Conservation (phyloP, 1,140 invertebrate species). For the Heliothis virescens region DNA sequence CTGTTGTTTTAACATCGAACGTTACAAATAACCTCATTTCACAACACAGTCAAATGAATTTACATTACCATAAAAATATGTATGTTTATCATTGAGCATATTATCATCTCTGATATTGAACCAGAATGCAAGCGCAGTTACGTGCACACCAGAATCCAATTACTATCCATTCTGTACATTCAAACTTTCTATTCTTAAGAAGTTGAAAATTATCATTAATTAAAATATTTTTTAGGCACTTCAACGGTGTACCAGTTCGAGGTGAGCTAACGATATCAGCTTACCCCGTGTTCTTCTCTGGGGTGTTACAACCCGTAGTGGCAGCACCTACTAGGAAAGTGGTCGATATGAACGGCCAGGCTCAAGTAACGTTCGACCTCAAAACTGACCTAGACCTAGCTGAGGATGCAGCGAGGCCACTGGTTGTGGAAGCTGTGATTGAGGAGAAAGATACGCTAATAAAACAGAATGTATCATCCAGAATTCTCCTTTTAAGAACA, state of each 20-base stretch:
- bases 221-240: slow-evolving; percentile 72
- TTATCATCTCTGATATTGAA: neutral
- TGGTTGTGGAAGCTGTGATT: slow-evolving; percentile 92
- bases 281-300: slow-evolving; percentile 92
- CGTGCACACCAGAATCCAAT: slow-evolving; percentile 11
- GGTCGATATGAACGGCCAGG: slow-evolving; percentile 92
- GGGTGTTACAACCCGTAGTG: slow-evolving; percentile 92
- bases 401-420: slow-evolving; percentile 91
- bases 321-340: slow-evolving; percentile 91
- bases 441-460: slow-evolving; percentile 93
- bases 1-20: slow-evolving; percentile 14
- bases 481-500: slow-evolving; percentile 92
- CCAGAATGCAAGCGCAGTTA: slow-evolving; percentile 2
- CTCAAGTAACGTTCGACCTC: slow-evolving; percentile 90
- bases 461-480: slow-evolving; percentile 92
- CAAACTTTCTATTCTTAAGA: neutral
- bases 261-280: slow-evolving; percentile 92
- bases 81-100: neutral
- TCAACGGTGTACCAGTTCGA: slow-evolving; percentile 92
- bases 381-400: slow-evolving; percentile 90
- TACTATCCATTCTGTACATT: slow-evolving; percentile 4
- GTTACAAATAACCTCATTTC: slow-evolving; percentile 11
- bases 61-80: neutral
- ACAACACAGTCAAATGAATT: neutral
- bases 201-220: neutral